phyloP scores from a whole-genome alignment of 2,797 vertebrate species.

The Chaetodon trifasciatus region DNA sequence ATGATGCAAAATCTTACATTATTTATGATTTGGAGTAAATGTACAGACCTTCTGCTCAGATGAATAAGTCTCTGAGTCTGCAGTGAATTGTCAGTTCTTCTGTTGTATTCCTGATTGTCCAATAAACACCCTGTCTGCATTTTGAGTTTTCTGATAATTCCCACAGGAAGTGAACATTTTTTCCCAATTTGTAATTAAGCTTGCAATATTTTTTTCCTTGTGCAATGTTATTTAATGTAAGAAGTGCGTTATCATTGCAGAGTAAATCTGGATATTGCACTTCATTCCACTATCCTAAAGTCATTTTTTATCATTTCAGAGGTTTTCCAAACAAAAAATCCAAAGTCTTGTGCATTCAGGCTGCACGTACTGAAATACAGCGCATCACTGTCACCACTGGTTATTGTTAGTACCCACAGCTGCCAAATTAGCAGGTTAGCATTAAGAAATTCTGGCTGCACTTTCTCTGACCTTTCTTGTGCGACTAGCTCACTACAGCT shows the following conservation, averaged over 20 bases:
- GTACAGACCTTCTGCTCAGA: not conserved
- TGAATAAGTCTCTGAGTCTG: not conserved
- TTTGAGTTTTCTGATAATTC: not conserved
- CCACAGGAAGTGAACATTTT: not conserved
- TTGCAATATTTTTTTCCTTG: not conserved
- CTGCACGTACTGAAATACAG: too few relatives aligned
- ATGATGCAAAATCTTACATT: not conserved
- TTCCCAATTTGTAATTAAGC: not conserved
- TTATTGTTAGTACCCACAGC: too few relatives aligned
- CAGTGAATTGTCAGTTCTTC: not conserved
- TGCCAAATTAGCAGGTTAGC: too few relatives aligned
- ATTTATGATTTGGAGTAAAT: slow-evolving; percentile 1
- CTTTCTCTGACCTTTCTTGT: too few relatives aligned
- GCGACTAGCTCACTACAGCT: too few relatives aligned
- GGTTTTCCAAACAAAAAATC: too few relatives aligned
- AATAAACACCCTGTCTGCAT: not conserved
- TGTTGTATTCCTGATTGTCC: not conserved
- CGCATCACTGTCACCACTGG: too few relatives aligned
- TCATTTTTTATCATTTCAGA: too few relatives aligned
- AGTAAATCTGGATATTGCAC: not conserved
- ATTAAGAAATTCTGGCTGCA: too few relatives aligned
- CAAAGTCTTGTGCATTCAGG: too few relatives aligned
- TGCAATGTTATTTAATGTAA: not conserved
- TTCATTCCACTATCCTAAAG: not conserved
- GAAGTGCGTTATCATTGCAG: not conserved